phyloP scores from a whole-genome alignment of 2,113 vertebrate genomes.

The Carlito syrichta region DNA sequence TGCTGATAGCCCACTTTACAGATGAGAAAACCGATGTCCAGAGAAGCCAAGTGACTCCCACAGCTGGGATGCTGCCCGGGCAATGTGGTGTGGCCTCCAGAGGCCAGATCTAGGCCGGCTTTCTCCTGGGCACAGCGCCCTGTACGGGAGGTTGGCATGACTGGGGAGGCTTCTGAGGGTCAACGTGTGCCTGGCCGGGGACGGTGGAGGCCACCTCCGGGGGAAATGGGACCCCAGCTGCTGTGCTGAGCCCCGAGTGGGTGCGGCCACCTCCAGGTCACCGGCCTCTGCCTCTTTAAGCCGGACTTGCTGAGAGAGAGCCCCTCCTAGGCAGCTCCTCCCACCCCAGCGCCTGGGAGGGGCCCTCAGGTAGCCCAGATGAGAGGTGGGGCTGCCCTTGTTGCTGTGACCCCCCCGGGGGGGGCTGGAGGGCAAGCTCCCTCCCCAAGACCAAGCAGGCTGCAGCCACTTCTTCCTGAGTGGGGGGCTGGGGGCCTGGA shows the following conservation, averaged over 20 bases:
- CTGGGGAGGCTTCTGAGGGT: background rate
- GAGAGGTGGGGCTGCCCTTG: background rate
- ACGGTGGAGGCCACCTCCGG: background rate
- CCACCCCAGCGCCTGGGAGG: background rate
- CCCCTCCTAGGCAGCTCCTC: background rate
- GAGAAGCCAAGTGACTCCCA: background rate
- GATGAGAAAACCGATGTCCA: background rate
- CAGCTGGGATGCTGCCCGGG: background rate
- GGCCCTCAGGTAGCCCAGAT: background rate
- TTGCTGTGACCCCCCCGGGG: background rate
- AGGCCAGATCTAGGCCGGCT: background rate
- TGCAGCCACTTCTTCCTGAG: background rate
- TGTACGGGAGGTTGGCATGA: background rate
- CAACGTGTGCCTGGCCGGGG: background rate
- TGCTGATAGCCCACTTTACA: background rate
- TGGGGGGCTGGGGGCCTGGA: background rate
- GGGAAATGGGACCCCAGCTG: background rate
- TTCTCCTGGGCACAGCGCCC: background rate
- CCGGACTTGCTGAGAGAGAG: background rate
- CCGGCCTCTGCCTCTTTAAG: background rate
- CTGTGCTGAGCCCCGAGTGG: background rate
- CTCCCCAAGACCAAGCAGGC: background rate
- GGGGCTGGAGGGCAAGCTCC: background rate
- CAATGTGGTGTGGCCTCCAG: background rate
- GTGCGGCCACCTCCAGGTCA: background rate